phyloP scores from a whole-genome alignment of 2,113 vertebrate genomes.

The Ophthalmolycus amberensis region DNA sequence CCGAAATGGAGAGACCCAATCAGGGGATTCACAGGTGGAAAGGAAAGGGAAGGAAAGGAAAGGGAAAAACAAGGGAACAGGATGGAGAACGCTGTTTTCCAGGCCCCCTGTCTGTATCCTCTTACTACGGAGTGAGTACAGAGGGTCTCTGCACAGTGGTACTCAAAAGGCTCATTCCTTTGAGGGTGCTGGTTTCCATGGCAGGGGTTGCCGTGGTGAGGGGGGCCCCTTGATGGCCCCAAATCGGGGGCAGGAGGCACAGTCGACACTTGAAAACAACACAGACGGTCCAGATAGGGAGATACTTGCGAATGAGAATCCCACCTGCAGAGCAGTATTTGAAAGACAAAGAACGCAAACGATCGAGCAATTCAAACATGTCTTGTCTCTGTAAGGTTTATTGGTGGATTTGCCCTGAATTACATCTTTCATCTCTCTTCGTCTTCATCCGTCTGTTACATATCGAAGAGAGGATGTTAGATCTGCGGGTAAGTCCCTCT shows the following conservation, averaged over 20 bases:
- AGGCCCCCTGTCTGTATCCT: slow-evolving; percentile 10
- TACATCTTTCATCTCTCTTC: slow-evolving; percentile 1
- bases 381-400: background rate
- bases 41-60: background rate
- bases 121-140: slow-evolving; percentile 42
- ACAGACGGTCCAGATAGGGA: slow-evolving; percentile 13
- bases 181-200: slow-evolving; percentile 78
- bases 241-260: slow-evolving; percentile 50
- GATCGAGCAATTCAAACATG: background rate
- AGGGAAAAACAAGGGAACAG: background rate
- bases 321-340: background rate
- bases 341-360: too few relatives aligned
- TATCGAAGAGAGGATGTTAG: slow-evolving; percentile 31
- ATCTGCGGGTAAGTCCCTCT: slow-evolving; percentile 34
- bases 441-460: background rate
- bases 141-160: slow-evolving; percentile 43
- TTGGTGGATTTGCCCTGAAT: background rate
- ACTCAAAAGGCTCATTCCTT: slow-evolving; percentile 71
- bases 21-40: background rate
- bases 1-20: slow-evolving; percentile 14
- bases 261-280: slow-evolving; percentile 55
- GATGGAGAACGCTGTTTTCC: background rate
- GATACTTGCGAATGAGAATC: slow-evolving; percentile 24
- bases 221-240: slow-evolving; percentile 63
- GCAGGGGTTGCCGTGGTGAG: slow-evolving; percentile 77